These are phyloP conservation scores for Gallinago nigripennis DNA, from an alignment of 2,797 vertebrate genomes.

Conservation along the genomic window DNA sequence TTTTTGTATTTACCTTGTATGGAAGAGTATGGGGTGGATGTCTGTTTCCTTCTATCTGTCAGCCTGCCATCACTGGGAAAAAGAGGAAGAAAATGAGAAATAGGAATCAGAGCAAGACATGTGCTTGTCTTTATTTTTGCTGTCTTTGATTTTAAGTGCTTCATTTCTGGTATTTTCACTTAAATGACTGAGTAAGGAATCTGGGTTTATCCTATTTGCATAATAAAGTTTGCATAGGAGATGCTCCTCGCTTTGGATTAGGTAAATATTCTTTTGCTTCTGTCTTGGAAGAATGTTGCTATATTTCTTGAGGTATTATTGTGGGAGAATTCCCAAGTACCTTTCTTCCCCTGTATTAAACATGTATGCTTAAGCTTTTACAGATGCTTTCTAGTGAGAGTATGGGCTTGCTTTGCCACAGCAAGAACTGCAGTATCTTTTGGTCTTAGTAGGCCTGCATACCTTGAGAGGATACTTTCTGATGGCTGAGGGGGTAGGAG, in stretches of 20 bases:
- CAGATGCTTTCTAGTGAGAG: neutral
- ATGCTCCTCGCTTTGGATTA: neutral
- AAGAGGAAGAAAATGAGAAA: neutral
- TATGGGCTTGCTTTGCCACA: neutral
- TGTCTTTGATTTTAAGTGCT: neutral
- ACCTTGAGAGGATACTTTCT: neutral
- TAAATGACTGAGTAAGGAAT: neutral
- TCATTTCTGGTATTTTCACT: neutral
- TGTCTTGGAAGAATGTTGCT: neutral
- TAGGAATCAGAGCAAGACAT: neutral
- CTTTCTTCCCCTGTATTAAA: neutral
- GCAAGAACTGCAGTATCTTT: neutral
- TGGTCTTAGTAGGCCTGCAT: neutral
- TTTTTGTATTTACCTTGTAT: slow-evolving; percentile 54
- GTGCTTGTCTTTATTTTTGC: neutral
- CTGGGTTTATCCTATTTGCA: neutral
- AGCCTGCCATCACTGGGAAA: neutral
- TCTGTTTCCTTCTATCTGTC: neutral
- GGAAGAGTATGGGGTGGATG: slow-evolving; percentile 1
- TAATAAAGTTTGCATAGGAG: neutral
- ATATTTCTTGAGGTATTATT: neutral
- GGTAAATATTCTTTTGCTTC: neutral
- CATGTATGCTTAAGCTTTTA: neutral
- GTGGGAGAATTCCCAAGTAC: neutral
- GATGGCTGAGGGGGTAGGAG: neutral